These are phyloP conservation scores for Cirrhinus mrigala DNA, from an alignment of 2,797 vertebrate species.

Conservation along the genomic window DNA sequence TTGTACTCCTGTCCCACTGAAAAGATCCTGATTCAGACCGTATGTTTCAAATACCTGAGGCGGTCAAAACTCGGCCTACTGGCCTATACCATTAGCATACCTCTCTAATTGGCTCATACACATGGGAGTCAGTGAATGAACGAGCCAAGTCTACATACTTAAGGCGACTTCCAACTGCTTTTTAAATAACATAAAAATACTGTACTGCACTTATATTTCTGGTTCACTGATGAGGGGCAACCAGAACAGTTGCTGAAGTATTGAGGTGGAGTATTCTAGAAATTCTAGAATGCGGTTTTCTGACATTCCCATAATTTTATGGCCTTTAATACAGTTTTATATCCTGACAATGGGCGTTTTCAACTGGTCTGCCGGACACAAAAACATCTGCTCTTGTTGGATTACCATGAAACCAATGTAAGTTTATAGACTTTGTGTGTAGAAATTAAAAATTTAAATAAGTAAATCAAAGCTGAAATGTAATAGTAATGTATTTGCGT, in stretches of 20 bases:
- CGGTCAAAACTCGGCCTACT: conserved; percentile 61
- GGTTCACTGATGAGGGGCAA: neutral
- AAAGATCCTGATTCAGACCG: conserved; percentile 77
- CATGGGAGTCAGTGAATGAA: conserved; percentile 64
- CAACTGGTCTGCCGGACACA: neutral
- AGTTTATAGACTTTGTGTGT: neutral
- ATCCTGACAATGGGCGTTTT: conserved; percentile 15
- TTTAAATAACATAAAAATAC: conserved; percentile 48
- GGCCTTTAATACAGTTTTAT: conserved; percentile 2
- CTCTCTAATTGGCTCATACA: conserved; percentile 74
- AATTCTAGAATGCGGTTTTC: neutral
- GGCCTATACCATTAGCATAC: conserved; percentile 74
- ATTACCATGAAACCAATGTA: neutral
- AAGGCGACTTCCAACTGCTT: conserved; percentile 71
- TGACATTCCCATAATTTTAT: conserved; percentile 16
- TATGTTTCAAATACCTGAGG: conserved; percentile 78
- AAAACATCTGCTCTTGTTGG: neutral
- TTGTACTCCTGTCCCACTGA: neutral
- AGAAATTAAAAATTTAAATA: neutral
- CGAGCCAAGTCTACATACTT: conserved; percentile 71
- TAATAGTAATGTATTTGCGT: conserved; percentile 1
- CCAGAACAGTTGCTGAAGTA: conserved; percentile 17
- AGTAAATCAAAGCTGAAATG: neutral
- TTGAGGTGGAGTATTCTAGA: neutral
- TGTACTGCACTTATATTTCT: conserved; percentile 7